Conservation (phyloP, 2,797 vertebrate genomes). For the Glyptemys insculpta region DNA sequence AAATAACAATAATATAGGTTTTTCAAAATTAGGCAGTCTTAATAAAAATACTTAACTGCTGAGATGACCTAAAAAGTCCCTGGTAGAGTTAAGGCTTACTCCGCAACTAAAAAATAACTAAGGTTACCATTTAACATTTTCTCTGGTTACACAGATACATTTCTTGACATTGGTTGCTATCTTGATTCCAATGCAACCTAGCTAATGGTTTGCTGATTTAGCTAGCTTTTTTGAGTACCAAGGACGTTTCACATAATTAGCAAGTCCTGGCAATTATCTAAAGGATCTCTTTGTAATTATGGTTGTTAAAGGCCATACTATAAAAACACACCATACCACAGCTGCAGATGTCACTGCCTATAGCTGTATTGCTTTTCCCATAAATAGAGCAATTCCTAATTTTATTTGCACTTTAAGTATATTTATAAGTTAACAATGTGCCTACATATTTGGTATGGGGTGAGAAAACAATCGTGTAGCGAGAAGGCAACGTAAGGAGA, state of each 20-base stretch:
- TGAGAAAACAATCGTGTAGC: constrained; percentile 31
- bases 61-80: not conserved
- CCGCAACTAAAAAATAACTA: not conserved
- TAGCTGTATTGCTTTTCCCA: constrained; percentile 1
- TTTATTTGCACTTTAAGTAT: constrained; percentile 2
- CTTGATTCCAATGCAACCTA: not conserved
- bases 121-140: not conserved
- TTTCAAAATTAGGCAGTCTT: constrained; percentile 14
- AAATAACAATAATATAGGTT: not conserved
- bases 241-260: constrained; percentile 1
- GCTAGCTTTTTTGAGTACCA: constrained; percentile 10
- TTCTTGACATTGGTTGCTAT: not conserved
- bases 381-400: constrained; percentile 35
- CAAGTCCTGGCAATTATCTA: not conserved
- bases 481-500: constrained; percentile 28
- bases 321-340: not conserved
- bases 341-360: constrained; percentile 2
- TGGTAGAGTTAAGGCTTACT: not conserved
- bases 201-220: not conserved
- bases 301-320: constrained; percentile 31
- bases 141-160: not conserved
- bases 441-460: not conserved
- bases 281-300: constrained; percentile 11
- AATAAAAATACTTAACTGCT: constrained; percentile 13
- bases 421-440: not conserved